A percentile compares a stretch with the other conserved stretches of the same genome.
phyloP scores from a whole-genome alignment of 1,140 invertebrate genomes.

The Steinernema khuongi region DNA sequence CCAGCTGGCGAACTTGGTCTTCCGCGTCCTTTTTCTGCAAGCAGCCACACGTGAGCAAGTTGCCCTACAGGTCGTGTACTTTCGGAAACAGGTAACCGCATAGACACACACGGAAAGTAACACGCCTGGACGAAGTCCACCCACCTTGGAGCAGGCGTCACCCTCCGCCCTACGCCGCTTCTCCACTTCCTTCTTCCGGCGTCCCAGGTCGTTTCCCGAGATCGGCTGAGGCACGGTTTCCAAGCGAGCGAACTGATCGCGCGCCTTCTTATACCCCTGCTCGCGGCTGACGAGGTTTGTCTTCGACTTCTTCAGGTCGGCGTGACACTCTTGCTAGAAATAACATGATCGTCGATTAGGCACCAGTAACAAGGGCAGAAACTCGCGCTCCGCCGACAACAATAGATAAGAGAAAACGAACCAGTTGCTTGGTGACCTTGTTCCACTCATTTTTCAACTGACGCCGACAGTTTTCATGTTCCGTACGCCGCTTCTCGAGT shows the following conservation, averaged over 20 bases:
- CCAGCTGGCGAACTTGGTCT: slow-evolving; percentile 42
- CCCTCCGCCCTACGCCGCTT: slow-evolving; percentile 47
- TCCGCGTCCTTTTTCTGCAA: slow-evolving; percentile 53
- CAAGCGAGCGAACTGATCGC: slow-evolving; percentile 27
- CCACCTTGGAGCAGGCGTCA: slow-evolving; percentile 47
- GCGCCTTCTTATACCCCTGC: slow-evolving; percentile 32
- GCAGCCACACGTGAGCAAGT: not conserved
- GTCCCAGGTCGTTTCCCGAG: not conserved
- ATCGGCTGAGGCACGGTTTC: slow-evolving; percentile 23
- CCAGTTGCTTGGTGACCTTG: slow-evolving; percentile 28
- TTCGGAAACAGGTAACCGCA: not conserved
- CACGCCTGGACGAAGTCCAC: not conserved
- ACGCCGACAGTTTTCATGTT: slow-evolving; percentile 42
- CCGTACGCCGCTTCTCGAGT: slow-evolving; percentile 48
- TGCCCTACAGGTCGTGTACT: not conserved
- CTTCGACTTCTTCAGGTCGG: slow-evolving; percentile 18
- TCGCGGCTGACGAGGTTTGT: slow-evolving; percentile 19
- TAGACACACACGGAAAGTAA: not conserved
- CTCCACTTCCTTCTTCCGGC: slow-evolving; percentile 48
- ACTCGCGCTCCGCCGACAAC: not conserved
- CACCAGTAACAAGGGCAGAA: not conserved
- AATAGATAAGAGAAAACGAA: slow-evolving; percentile 8
- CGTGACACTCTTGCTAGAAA: slow-evolving; percentile 6
- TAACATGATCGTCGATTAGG: not conserved
- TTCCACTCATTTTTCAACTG: slow-evolving; percentile 40